phyloP scores from a whole-genome alignment of 1,140 invertebrate species.

The Drosophila triauraria region DNA sequence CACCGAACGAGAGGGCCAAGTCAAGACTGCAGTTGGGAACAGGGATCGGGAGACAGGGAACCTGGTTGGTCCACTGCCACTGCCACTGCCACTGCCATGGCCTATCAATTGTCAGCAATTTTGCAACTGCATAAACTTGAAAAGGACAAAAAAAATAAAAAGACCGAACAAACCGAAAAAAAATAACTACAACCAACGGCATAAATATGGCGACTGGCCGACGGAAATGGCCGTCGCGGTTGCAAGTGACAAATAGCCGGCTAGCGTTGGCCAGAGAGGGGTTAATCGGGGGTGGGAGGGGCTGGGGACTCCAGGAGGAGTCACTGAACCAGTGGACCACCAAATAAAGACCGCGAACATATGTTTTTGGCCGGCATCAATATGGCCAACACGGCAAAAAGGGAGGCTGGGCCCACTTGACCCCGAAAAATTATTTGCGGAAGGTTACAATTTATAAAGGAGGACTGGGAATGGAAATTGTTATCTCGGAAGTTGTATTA shows the following conservation, averaged over 20 bases:
- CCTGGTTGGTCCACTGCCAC: constrained; percentile 11
- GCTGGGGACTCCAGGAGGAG: constrained; percentile 7
- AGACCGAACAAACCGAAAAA: constrained; percentile 14
- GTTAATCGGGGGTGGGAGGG: background rate
- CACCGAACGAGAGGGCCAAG: constrained; percentile 48
- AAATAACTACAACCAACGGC: constrained; percentile 37
- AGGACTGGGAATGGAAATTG: background rate
- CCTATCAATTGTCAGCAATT: constrained; percentile 77
- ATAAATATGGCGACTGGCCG: constrained; percentile 45
- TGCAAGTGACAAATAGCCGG: constrained; percentile 78
- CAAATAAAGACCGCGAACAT: constrained; percentile 81
- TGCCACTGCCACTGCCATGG: constrained; percentile 37
- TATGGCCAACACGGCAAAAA: constrained; percentile 24
- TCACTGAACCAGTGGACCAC: constrained; percentile 60
- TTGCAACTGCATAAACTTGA: constrained; percentile 55
- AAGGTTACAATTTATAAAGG: background rate
- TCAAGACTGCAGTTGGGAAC: constrained; percentile 11
- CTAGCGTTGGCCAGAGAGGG: constrained; percentile 45
- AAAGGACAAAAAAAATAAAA: constrained; percentile 13
- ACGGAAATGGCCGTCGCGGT: constrained; percentile 74
- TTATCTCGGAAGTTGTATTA: too few species aligned
- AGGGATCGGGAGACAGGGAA: background rate
- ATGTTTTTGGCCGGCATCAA: constrained; percentile 68
- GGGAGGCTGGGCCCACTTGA: constrained; percentile 14
- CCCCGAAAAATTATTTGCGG: constrained; percentile 12